A percentile compares a stretch with the other conserved stretches of the same genome.
Conservation (phyloP, 2,888 invertebrate species). For the Cephus nigrinus region DNA sequence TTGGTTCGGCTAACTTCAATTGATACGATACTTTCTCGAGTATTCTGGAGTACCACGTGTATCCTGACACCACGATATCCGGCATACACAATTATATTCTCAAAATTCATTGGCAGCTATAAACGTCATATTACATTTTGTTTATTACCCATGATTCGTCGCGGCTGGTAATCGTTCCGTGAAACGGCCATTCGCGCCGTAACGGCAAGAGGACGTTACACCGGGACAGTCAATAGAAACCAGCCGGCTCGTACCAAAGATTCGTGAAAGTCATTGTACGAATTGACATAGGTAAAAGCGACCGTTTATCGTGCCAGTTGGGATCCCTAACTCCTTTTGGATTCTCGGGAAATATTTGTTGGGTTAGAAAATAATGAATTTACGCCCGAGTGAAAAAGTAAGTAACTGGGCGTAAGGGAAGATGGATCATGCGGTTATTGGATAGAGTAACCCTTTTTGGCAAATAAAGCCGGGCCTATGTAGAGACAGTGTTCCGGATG, state of each 20-base stretch:
- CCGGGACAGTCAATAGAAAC: background rate
- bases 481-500: background rate
- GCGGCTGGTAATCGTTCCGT: background rate
- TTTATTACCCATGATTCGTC: background rate
- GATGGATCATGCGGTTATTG: background rate
- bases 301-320: background rate
- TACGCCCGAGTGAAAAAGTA: background rate
- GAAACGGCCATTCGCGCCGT: background rate
- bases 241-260: background rate
- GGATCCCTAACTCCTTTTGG: background rate
- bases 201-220: background rate
- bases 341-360: background rate
- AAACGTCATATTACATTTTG: background rate
- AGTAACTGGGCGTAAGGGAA: background rate
- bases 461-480: background rate
- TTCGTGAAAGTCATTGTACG: background rate
- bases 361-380: background rate
- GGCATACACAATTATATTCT: background rate
- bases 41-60: background rate
- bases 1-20: background rate
- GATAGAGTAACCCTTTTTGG: background rate
- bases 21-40: background rate
- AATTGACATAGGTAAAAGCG: background rate
- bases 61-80: background rate
- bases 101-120: background rate